A percentile compares a stretch with the other conserved stretches of the same genome.
These are phyloP conservation scores for Heliconius hewitsoni DNA, from an alignment of 1,140 invertebrate genomes.

Conservation along the genomic window DNA sequence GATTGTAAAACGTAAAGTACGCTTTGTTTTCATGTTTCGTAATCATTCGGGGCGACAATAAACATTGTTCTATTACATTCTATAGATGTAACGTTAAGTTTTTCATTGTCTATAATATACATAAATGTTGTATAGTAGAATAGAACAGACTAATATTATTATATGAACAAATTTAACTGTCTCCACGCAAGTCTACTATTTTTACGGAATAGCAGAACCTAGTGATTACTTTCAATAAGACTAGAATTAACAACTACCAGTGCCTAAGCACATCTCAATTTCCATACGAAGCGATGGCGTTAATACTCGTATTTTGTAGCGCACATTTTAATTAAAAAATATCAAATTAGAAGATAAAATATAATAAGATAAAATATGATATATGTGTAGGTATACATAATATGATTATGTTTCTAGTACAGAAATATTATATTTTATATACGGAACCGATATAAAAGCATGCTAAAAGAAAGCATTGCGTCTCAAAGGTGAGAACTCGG, in stretches of 20 bases:
- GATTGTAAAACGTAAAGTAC: slow-evolving; percentile 30
- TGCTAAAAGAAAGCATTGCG: background rate
- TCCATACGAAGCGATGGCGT: too few relatives aligned
- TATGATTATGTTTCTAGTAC: background rate
- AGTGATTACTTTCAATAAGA: too few relatives aligned
- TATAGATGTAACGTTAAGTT: background rate
- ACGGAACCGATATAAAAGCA: background rate
- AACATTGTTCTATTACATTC: background rate
- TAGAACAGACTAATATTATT: background rate
- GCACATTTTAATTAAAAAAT: too few relatives aligned
- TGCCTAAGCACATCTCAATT: too few relatives aligned
- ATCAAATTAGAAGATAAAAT: too few relatives aligned
- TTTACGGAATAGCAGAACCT: too few relatives aligned
- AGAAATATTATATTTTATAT: background rate
- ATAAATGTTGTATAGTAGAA: background rate
- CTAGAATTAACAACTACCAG: too few relatives aligned
- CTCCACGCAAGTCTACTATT: too few relatives aligned
- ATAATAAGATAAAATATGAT: too few relatives aligned
- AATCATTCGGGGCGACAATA: slow-evolving; percentile 15
- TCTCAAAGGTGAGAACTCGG: slow-evolving; percentile 36
- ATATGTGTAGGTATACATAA: background rate
- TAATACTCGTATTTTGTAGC: too few relatives aligned
- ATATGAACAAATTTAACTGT: background rate
- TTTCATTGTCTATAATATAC: background rate
- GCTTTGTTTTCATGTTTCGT: slow-evolving; percentile 26